Evolutionary conservation across 2,113 vertebrate genomes (phyloP).

Genomic region (Circaetus gallicus): DNA sequence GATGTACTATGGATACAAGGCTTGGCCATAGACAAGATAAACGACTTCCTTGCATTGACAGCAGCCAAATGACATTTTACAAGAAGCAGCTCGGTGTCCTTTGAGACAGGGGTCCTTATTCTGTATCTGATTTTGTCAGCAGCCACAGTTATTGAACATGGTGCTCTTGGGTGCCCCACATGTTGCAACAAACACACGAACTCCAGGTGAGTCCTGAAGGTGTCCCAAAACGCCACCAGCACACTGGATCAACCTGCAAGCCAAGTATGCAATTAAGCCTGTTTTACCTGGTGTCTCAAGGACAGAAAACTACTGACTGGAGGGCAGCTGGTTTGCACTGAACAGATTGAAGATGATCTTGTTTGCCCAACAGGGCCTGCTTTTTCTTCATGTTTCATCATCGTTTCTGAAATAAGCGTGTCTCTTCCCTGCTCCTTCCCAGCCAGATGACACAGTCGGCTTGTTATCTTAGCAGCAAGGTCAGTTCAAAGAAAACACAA

Average conservation of each 20-base stretch:
- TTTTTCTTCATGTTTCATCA: neutral
- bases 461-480: neutral
- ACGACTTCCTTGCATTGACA: fast-evolving
- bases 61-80: neutral
- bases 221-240: neutral
- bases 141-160: fast-evolving
- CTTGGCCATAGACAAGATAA: neutral
- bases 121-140: neutral
- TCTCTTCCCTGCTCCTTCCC: neutral
- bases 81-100: neutral
- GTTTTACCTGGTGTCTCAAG: neutral
- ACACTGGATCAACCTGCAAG: neutral
- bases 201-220: neutral
- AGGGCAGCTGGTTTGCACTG: neutral
- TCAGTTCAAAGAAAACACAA: neutral
- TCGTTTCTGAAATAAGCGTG: fast-evolving
- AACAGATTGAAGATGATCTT: too few species aligned
- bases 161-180: neutral
- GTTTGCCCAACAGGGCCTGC: neutral
- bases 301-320: neutral
- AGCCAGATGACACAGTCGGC: fast-evolving
- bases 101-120: neutral
- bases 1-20: neutral
- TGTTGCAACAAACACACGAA: fast-evolving
- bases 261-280: neutral